phyloP scores from a whole-genome alignment of 1,140 invertebrate genomes.

The Pseudomyrmex concolor region DNA sequence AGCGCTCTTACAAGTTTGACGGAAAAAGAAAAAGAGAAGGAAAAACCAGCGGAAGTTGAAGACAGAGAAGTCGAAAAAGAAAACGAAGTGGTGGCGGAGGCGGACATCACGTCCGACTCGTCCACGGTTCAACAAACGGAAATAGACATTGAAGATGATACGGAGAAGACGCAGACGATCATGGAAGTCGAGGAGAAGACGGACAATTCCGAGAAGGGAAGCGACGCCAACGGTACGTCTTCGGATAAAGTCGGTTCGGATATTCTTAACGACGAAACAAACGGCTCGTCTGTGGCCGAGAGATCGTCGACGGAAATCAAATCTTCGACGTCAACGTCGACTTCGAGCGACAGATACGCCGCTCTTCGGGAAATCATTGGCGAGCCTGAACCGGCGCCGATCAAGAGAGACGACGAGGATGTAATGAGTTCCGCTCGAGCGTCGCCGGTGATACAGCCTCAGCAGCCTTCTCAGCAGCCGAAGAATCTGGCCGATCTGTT shows the following conservation, averaged over 20 bases:
- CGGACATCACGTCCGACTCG: conserved; percentile 38
- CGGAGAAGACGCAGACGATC: conserved; percentile 40
- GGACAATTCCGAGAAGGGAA: conserved; percentile 58
- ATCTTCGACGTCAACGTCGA: conserved; percentile 75
- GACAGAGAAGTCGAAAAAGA: conserved; percentile 31
- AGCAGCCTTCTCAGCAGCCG: conserved; percentile 40
- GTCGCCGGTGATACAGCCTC: conserved; percentile 61
- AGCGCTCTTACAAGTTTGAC: not conserved
- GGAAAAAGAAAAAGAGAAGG: conserved; percentile 21
- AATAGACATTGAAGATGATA: conserved; percentile 58
- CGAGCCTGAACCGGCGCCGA: conserved; percentile 71
- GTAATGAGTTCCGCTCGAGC: not conserved
- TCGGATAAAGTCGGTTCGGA: conserved; percentile 57
- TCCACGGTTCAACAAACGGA: conserved; percentile 26
- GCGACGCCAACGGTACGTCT: conserved; percentile 49
- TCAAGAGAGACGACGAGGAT: conserved; percentile 68
- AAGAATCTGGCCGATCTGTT: conserved; percentile 76
- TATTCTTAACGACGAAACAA: conserved; percentile 68
- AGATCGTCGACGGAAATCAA: conserved; percentile 75
- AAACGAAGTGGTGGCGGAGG: conserved; percentile 14
- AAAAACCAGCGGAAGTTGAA: conserved; percentile 37
- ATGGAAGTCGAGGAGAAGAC: conserved; percentile 26
- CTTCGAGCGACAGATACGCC: conserved; percentile 81
- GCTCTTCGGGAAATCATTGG: conserved; percentile 81
- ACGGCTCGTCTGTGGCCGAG: conserved; percentile 62